Percentiles rank a stretch among this genome's conserved stretches.
Conservation (phyloP, 2,888 invertebrate genomes). For the Synanthedon tipuliformis region DNA sequence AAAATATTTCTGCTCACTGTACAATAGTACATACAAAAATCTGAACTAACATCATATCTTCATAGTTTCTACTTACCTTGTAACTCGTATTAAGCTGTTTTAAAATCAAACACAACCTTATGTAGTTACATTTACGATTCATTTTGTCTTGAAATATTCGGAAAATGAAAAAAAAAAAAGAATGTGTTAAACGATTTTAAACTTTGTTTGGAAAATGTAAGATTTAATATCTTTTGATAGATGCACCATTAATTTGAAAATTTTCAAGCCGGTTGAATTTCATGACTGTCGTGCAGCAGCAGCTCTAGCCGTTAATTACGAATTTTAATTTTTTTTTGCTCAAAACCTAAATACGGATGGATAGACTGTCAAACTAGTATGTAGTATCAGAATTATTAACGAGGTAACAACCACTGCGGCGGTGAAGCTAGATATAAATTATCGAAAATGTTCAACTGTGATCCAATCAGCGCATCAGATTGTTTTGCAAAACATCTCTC, state of each 20-base stretch:
- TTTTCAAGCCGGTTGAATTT: slow-evolving; percentile 1
- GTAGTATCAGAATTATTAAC: no score
- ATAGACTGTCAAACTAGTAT: not conserved
- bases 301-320: slow-evolving; percentile 43
- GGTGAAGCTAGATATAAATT: no score
- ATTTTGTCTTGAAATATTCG: not conserved
- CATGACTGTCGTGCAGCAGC: slow-evolving; percentile 31
- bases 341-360: not conserved
- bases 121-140: not conserved
- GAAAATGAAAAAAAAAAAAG: not conserved
- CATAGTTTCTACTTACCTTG: no score
- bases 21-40: no score
- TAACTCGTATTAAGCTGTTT: no score
- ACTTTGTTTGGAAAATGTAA: not conserved
- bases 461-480: not conserved
- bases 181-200: not conserved
- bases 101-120: no score
- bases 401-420: no score
- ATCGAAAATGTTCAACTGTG: not conserved
- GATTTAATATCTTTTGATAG: not conserved
- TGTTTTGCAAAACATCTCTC: slow-evolving; percentile 11
- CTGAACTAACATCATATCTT: no score
- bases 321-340: slow-evolving; percentile 39
- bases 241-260: not conserved
- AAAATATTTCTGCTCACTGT: no score